phyloP scores from a whole-genome alignment of 2,797 vertebrate species.

The Artibeus lituratus region DNA sequence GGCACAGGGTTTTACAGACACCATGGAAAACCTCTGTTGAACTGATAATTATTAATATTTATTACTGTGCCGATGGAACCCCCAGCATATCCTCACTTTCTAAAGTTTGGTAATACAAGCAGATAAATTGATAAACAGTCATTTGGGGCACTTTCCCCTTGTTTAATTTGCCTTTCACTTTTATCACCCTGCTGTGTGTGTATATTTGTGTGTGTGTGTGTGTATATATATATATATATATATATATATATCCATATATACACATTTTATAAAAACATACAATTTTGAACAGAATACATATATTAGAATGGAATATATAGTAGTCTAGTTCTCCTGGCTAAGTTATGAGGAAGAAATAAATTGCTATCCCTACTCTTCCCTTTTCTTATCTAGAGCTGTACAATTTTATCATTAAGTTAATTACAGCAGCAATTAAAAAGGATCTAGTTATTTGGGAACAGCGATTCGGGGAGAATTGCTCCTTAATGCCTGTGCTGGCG shows the following conservation, averaged over 20 bases:
- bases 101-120: conserved; percentile 70
- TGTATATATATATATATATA: not conserved
- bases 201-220: not conserved
- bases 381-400: conserved; percentile 78
- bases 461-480: conserved; percentile 83
- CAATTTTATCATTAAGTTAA: conserved; percentile 87
- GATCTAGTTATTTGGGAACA: conserved; percentile 84
- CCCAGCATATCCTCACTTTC: conserved; percentile 71
- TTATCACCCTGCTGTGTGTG: conserved; percentile 42
- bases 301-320: not conserved
- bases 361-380: conserved; percentile 12
- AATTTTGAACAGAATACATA: not conserved
- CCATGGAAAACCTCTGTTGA: conserved; percentile 76
- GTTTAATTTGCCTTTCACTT: conserved; percentile 39
- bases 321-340: conserved; percentile 56
- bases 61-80: conserved; percentile 75
- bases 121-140: conserved; percentile 74
- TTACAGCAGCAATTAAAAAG: conserved; percentile 89
- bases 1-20: conserved; percentile 78
- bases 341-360: conserved; percentile 67
- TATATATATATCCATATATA: not conserved
- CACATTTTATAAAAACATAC: not conserved
- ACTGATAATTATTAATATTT: conserved; percentile 82
- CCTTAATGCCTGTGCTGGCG: conserved; percentile 80
- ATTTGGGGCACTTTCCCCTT: conserved; percentile 4